Evolutionary conservation across 2,888 invertebrate species (phyloP).

Genomic region (Diplolepis rosae): DNA sequence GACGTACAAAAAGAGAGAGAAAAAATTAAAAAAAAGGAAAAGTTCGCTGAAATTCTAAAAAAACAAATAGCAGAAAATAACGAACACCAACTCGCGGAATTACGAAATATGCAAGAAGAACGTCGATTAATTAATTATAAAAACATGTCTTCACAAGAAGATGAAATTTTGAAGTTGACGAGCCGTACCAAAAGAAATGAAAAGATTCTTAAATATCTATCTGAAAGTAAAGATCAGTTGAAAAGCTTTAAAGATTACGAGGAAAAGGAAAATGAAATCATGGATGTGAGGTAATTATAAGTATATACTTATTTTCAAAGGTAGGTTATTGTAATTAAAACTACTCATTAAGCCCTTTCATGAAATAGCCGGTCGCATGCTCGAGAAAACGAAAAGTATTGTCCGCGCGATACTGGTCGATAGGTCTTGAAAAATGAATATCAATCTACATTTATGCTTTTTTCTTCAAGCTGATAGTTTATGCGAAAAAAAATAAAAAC

Average conservation of each 20-base stretch:
- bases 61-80: slow-evolving; percentile 77
- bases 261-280: slow-evolving; percentile 80
- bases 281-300: slow-evolving; percentile 79
- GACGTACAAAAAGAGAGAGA: slow-evolving; percentile 77
- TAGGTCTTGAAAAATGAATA: too few relatives aligned
- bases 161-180: slow-evolving; percentile 78
- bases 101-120: slow-evolving; percentile 82
- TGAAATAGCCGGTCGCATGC: too few relatives aligned
- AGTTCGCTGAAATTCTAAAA: slow-evolving; percentile 78
- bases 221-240: slow-evolving; percentile 78
- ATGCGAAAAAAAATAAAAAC: too few relatives aligned
- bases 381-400: too few relatives aligned
- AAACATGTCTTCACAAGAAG: slow-evolving; percentile 79
- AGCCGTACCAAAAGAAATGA: too few relatives aligned
- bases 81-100: slow-evolving; percentile 76
- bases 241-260: slow-evolving; percentile 79
- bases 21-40: slow-evolving; percentile 71
- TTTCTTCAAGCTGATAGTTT: too few relatives aligned
- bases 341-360: too few relatives aligned
- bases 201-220: slow-evolving; percentile 61
- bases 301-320: too few relatives aligned
- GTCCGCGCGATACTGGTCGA: too few relatives aligned
- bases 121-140: slow-evolving; percentile 79
- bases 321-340: too few relatives aligned
- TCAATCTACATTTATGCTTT: too few relatives aligned